Evolutionary conservation across 2,113 vertebrate species (phyloP).

Genomic region (Ochotona curzoniae): DNA sequence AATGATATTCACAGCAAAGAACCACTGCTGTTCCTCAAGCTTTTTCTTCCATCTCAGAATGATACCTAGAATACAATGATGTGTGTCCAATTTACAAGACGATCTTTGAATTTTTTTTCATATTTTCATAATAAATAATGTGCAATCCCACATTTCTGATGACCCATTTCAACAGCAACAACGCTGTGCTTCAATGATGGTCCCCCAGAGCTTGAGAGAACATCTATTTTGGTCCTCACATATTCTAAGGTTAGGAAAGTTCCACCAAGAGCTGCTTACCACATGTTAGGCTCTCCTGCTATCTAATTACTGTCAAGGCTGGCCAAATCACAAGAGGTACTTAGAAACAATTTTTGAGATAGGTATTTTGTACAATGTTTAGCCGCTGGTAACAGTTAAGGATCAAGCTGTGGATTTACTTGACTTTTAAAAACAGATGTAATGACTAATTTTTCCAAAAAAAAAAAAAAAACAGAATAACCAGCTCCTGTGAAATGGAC

Average conservation of each 20-base stretch:
- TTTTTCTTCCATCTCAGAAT: not conserved
- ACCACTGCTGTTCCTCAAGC: not conserved
- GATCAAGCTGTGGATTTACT: not conserved
- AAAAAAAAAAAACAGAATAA: conserved; percentile 14
- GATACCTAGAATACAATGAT: not conserved
- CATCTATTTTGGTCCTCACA: not conserved
- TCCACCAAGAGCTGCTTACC: not conserved
- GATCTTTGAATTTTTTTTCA: not conserved
- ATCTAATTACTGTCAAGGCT: not conserved
- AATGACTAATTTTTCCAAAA: conserved; percentile 1
- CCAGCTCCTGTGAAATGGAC: not conserved
- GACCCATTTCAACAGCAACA: not conserved
- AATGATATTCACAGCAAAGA: not conserved
- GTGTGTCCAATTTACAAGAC: not conserved
- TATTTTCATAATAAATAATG: not conserved
- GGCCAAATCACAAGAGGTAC: not conserved
- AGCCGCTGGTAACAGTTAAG: not conserved
- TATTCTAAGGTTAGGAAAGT: not conserved
- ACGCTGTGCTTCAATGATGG: not conserved
- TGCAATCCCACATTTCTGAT: not conserved
- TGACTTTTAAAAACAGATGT: not conserved
- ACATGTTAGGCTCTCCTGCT: too few species aligned
- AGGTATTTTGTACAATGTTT: not conserved
- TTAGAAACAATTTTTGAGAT: not conserved
- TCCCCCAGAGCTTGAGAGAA: not conserved